Evolutionary conservation across 2,797 vertebrate genomes (phyloP).

Genomic region (Tokudaia tokunoshimensis): DNA sequence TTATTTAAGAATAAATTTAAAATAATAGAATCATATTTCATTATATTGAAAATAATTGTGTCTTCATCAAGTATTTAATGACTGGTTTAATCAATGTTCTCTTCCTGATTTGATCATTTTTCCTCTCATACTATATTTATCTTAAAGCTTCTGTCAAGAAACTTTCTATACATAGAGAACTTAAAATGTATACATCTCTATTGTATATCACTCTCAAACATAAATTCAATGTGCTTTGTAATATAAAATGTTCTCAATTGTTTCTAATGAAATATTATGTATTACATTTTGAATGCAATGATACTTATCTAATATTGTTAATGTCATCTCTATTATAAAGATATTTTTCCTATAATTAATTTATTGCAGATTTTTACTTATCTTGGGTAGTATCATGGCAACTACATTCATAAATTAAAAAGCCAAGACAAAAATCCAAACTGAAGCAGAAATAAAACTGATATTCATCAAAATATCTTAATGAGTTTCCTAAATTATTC

Average conservation of each 20-base stretch:
- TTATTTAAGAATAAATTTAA: background rate
- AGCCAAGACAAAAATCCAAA: background rate
- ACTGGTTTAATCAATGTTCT: background rate
- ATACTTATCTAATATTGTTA: background rate
- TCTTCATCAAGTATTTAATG: background rate
- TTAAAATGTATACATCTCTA: background rate
- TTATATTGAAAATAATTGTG: background rate
- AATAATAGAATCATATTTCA: background rate
- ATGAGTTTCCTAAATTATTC: background rate
- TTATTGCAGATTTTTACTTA: background rate
- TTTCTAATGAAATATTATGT: background rate
- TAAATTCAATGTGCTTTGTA: background rate
- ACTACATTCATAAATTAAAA: background rate
- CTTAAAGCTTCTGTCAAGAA: too few species aligned
- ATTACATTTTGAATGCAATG: background rate
- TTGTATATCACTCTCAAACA: background rate
- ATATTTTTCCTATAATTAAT: too few species aligned
- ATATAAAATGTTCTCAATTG: background rate
- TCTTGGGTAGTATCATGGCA: background rate
- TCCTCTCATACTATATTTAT: background rate
- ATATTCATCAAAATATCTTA: background rate
- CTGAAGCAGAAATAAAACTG: background rate
- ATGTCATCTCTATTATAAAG: background rate
- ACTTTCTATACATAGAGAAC: background rate
- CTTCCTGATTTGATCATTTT: background rate